Conservation (phyloP, 2,113 vertebrate genomes). For the Fregata magnificens region DNA sequence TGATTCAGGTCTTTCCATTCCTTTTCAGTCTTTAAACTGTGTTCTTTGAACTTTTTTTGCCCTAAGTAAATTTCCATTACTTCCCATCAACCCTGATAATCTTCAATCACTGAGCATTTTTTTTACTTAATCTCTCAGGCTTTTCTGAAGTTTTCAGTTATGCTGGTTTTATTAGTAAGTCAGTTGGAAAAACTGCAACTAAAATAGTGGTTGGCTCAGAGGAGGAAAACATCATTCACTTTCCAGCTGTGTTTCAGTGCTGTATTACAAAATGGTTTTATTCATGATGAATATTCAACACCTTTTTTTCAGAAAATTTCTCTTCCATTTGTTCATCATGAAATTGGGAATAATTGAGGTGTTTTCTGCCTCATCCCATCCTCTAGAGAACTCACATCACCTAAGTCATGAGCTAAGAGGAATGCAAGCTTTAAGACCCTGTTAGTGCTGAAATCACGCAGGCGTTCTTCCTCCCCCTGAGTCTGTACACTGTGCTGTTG, state of each 20-base stretch:
- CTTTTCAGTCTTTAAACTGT: not conserved
- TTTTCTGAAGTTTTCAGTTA: not conserved
- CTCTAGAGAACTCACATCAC: not conserved
- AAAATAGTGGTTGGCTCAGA: not conserved
- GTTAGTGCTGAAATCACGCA: not conserved
- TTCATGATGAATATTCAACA: not conserved
- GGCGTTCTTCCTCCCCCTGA: rapidly evolving
- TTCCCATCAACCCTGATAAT: not conserved
- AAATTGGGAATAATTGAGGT: not conserved
- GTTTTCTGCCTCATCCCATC: not conserved
- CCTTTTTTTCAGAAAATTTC: not conserved
- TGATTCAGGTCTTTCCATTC: not conserved
- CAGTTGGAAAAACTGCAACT: not conserved
- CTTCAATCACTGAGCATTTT: not conserved
- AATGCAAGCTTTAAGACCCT: not conserved
- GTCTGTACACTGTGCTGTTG: not conserved
- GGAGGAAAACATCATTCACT: not conserved
- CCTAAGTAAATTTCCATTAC: not conserved
- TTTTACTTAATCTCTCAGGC: not conserved
- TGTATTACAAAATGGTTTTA: not conserved
- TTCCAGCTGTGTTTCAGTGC: not conserved
- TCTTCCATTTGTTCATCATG: not conserved
- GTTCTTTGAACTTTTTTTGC: not conserved
- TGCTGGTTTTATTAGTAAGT: not conserved
- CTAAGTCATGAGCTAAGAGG: not conserved